Percentiles rank a stretch among this genome's conserved stretches.
phyloP scores from a whole-genome alignment of 2,797 vertebrate genomes.

The Cheirogaleus major region DNA sequence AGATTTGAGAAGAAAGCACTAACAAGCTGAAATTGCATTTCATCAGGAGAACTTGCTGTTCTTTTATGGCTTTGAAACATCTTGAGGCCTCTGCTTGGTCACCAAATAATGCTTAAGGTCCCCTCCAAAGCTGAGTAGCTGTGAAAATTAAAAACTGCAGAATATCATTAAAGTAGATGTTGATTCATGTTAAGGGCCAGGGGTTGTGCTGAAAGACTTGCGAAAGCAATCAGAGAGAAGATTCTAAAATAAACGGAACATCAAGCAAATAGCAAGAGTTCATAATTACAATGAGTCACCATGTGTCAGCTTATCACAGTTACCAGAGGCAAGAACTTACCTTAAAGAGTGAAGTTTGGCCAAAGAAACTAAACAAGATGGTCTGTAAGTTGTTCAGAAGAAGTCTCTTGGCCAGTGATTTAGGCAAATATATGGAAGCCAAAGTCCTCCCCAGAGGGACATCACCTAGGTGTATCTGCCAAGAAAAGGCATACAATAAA shows the following conservation, averaged over 20 bases:
- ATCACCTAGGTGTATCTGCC: constrained; percentile 87
- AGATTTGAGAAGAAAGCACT: not conserved
- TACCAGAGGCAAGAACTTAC: constrained; percentile 82
- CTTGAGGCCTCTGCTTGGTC: constrained; percentile 23
- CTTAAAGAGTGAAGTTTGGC: constrained; percentile 88
- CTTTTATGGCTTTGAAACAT: constrained; percentile 50
- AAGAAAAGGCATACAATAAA: constrained; percentile 55
- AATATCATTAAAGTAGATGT: constrained; percentile 57
- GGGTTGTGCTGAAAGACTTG: constrained; percentile 41
- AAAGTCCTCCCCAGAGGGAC: constrained; percentile 76
- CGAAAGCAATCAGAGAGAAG: constrained; percentile 57
- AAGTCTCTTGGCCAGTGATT: constrained; percentile 78
- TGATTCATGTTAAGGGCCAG: constrained; percentile 54
- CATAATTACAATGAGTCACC: constrained; percentile 68
- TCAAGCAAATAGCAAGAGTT: constrained; percentile 59
- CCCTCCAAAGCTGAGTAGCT: constrained; percentile 44
- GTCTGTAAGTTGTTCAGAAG: constrained; percentile 82
- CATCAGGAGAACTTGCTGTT: constrained; percentile 14
- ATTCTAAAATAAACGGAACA: constrained; percentile 71
- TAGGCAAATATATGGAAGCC: constrained; percentile 90
- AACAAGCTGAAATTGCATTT: not conserved
- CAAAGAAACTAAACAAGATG: constrained; percentile 94
- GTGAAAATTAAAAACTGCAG: constrained; percentile 58
- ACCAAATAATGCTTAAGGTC: constrained; percentile 54
- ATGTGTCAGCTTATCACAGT: constrained; percentile 26